These are phyloP conservation scores for Lineus longissimus DNA, from an alignment of 1,140 invertebrate genomes.

Conservation along the genomic window DNA sequence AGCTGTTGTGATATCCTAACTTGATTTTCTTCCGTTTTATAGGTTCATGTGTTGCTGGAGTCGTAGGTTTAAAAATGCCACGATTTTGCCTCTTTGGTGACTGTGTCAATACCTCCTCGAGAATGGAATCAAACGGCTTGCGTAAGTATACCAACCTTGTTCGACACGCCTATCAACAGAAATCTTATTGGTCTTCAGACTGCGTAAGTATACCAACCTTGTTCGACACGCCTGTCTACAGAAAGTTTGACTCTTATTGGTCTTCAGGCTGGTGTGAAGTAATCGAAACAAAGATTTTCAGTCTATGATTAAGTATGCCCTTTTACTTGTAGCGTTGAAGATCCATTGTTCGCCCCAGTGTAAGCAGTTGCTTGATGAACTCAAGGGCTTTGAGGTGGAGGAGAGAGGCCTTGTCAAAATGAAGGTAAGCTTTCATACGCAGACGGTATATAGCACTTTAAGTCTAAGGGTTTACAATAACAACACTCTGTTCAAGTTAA, in stretches of 20 bases:
- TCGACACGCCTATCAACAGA: no score
- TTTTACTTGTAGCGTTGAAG: constrained; percentile 63
- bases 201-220: background rate
- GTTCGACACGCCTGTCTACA: no score
- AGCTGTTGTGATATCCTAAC: no score
- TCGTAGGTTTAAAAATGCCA: background rate
- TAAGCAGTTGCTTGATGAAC: constrained; percentile 66
- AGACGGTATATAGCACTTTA: no score
- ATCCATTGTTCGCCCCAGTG: constrained; percentile 78
- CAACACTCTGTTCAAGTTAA: no score
- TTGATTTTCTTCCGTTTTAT: background rate
- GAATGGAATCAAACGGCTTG: constrained; percentile 1
- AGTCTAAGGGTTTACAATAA: no score
- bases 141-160: background rate
- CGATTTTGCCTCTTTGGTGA: constrained; percentile 3
- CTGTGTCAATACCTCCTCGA: background rate
- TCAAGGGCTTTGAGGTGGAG: constrained; percentile 78
- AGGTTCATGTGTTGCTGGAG: background rate
- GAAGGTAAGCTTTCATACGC: constrained; percentile 63
- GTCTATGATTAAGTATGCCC: no score
- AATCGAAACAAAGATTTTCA: no score
- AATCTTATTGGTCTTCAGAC: no score
- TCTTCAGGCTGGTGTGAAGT: no score
- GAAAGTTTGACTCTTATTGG: no score
- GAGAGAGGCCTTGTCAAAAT: constrained; percentile 76